Base-by-base conservation (phyloP, 1,140 invertebrate species). In the Phymorhynchus buccinoides region DNA sequence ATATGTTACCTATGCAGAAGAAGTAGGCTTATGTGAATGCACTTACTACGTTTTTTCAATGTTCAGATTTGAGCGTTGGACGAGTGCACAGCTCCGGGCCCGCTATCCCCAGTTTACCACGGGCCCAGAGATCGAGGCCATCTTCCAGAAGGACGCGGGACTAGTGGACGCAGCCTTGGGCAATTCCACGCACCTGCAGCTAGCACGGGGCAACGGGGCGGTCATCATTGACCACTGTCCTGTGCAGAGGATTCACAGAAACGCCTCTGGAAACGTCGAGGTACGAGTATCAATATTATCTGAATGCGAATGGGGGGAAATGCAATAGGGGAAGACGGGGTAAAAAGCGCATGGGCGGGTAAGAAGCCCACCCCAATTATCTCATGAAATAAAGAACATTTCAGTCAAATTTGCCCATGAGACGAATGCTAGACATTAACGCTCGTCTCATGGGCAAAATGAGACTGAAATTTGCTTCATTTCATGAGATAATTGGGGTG, bases 161-260 rank as follows among this genome's bases (percentile, higher is more conserved):
- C 86, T 93, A 0, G 91, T 93, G 30, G 91, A 92, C 83, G 91
- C 92, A 22, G 91, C 91, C 27, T 44, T 90, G 56, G 89, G 87
- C 1, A 93, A 92, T 73, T 85, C 91, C 48, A 87, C 90, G 2
- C 92, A 93, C 82, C 66, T 91, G 18, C 92, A 93, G 83, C 88
- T 93, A 3, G 92, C 92, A 39, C 66, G 90, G 12, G 89, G 88
- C 4, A 78, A 89, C 35, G 92, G 92, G 7, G 92, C 92, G 0
- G 87, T 88, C 1, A 85, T 93, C 39, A 66, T 92, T 0, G 91
- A 92, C 30, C 88, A 89, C 73, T 91, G 90, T 83, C 84, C 90
- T 14, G 91, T 92, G 2, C 83, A 84, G 16, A 87, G 87, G 78
- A 39, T 93, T 16, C 81, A 85, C 22, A 88, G 86, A 66, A 66